Percentiles rank a stretch among this genome's conserved stretches.
Evolutionary conservation across 2,113 vertebrate genomes (phyloP).

Genomic region (Dissostichus mawsoni): DNA sequence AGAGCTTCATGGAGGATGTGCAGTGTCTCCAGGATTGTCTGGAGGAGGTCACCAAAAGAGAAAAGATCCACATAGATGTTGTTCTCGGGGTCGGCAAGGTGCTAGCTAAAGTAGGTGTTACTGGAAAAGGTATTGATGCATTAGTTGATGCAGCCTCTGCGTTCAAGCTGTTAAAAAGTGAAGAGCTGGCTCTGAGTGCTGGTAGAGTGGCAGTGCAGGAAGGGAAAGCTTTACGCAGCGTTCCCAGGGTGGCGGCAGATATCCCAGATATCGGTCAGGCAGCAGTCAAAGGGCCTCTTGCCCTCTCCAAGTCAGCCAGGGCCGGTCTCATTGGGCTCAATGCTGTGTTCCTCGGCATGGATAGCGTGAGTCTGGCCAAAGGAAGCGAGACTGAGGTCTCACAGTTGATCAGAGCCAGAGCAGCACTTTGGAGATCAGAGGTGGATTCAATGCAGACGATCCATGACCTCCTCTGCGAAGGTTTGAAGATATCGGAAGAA

Average conservation of each 20-base stretch:
- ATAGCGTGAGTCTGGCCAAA: constrained; percentile 58
- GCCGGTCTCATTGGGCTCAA: constrained; percentile 18
- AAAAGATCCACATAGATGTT: accelerated
- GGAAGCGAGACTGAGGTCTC: constrained; percentile 42
- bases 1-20: constrained; percentile 65
- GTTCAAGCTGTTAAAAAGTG: not conserved
- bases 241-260: constrained; percentile 45
- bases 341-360: constrained; percentile 62
- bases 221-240: constrained; percentile 27
- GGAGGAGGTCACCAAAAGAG: constrained; percentile 14
- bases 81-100: not conserved
- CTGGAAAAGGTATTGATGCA: constrained; percentile 28
- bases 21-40: constrained; percentile 44
- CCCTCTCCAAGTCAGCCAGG: constrained; percentile 29
- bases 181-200: constrained; percentile 24
- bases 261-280: constrained; percentile 58
- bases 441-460: constrained; percentile 54
- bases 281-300: constrained; percentile 37
- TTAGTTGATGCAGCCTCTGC: constrained; percentile 23
- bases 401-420: constrained; percentile 43
- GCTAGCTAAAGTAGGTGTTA: accelerated
- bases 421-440: constrained; percentile 44
- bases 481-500: not conserved
- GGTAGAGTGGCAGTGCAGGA: constrained; percentile 26
- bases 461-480: constrained; percentile 8